Evolutionary conservation across 2,113 vertebrate genomes (phyloP).

Genomic region (Columba livia): DNA sequence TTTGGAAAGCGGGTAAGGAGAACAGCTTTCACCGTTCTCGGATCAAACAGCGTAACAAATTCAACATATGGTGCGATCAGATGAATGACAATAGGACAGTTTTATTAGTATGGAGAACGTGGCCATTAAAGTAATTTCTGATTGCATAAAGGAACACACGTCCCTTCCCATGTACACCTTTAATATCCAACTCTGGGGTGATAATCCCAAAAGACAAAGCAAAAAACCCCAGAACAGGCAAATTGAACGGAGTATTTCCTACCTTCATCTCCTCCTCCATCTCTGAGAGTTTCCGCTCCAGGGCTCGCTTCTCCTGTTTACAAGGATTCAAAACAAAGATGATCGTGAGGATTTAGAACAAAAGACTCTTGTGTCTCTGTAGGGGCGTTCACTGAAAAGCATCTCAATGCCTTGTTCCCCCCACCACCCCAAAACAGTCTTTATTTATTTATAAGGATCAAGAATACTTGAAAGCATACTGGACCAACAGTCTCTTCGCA

Average conservation of each 20-base stretch:
- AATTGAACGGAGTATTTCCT: conserved; percentile 21
- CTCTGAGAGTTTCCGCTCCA: conserved; percentile 93
- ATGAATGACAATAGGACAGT: neutral
- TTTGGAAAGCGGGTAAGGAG: neutral
- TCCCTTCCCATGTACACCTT: neutral
- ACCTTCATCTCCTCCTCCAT: conserved; percentile 99
- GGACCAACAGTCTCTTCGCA: neutral
- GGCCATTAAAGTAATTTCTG: neutral
- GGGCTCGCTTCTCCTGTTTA: conserved; percentile 88
- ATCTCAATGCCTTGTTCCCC: neutral
- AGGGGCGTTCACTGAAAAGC: neutral
- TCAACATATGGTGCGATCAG: neutral
- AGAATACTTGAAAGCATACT: neutral
- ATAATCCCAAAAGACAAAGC: neutral
- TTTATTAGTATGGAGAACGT: neutral
- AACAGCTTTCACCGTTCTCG: neutral
- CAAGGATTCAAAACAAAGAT: conserved; percentile 34
- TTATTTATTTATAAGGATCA: neutral
- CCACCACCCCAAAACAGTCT: neutral
- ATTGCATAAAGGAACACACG: neutral
- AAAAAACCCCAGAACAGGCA: neutral
- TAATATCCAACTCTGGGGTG: neutral
- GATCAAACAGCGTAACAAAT: neutral
- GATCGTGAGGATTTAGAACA: neutral
- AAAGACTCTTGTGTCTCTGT: neutral